Evolutionary conservation across 1,140 invertebrate genomes (phyloP).

Genomic region (Protaetia brevitarsis): DNA sequence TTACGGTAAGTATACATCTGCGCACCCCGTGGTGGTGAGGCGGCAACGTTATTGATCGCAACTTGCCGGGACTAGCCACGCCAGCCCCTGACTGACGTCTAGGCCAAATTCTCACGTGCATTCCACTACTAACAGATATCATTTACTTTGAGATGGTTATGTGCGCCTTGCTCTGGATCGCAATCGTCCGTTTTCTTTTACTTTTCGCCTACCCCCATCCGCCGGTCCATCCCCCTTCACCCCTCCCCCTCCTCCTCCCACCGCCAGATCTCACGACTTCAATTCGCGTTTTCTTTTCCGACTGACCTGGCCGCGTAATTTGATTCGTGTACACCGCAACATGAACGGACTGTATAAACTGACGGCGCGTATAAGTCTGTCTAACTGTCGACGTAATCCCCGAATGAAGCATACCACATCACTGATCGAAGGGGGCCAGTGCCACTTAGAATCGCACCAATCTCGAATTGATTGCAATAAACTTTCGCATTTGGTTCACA

Average conservation of each 20-base stretch:
- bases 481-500: too few species aligned
- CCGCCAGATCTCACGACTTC: neutral
- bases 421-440: too few species aligned
- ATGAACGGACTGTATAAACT: too few species aligned
- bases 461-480: too few species aligned
- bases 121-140: slow-evolving; percentile 26
- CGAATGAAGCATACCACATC: too few species aligned
- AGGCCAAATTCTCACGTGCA: slow-evolving; percentile 31
- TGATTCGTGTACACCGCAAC: too few species aligned
- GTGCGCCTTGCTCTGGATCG: neutral
- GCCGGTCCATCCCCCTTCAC: neutral
- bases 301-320: neutral
- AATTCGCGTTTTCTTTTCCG: neutral
- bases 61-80: slow-evolving; percentile 34
- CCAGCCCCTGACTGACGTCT: slow-evolving; percentile 36
- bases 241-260: neutral
- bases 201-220: neutral
- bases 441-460: too few species aligned
- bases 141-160: slow-evolving; percentile 25
- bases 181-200: neutral
- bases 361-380: slow-evolving; percentile 9
- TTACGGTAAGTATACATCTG: slow-evolving; percentile 28
- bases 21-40: slow-evolving; percentile 32
- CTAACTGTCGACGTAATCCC: neutral
- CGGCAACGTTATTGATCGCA: slow-evolving; percentile 38